Conservation (phyloP, 2,113 vertebrate species). For the Eudyptes chrysolophus region DNA sequence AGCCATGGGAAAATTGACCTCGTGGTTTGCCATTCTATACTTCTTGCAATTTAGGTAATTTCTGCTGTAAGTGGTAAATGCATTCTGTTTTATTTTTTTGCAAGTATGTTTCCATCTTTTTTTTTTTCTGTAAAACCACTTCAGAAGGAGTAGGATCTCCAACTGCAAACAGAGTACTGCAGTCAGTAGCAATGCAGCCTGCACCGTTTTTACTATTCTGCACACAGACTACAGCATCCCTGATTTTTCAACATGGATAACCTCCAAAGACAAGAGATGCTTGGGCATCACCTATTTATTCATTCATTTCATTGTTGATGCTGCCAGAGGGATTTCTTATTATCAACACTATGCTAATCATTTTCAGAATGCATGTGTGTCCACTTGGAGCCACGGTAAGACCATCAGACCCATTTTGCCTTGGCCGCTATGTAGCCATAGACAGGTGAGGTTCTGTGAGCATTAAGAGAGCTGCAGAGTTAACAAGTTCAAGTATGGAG, state of each 20-base stretch:
- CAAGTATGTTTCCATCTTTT: neutral
- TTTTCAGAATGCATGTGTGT: neutral
- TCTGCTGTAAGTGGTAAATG: neutral
- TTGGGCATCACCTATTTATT: neutral
- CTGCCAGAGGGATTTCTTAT: neutral
- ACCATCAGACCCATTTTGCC: neutral
- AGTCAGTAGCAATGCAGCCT: neutral
- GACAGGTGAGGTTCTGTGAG: neutral
- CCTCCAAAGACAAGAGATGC: neutral
- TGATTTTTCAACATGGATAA: neutral
- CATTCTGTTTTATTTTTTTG: neutral
- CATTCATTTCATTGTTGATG: neutral
- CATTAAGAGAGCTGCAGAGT: neutral
- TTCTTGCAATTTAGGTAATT: neutral
- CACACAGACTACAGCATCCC: neutral
- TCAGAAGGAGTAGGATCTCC: neutral
- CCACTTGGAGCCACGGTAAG: neutral
- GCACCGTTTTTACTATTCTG: fast-evolving
- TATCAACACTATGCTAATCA: neutral
- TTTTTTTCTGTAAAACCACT: neutral
- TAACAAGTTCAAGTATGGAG: neutral
- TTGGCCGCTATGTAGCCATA: neutral
- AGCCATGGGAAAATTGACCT: neutral
- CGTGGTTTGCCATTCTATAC: neutral
- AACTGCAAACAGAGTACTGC: neutral